Base-by-base conservation (phyloP, 2,888 invertebrate genomes). In the Chymomyza fuscimana region DNA sequence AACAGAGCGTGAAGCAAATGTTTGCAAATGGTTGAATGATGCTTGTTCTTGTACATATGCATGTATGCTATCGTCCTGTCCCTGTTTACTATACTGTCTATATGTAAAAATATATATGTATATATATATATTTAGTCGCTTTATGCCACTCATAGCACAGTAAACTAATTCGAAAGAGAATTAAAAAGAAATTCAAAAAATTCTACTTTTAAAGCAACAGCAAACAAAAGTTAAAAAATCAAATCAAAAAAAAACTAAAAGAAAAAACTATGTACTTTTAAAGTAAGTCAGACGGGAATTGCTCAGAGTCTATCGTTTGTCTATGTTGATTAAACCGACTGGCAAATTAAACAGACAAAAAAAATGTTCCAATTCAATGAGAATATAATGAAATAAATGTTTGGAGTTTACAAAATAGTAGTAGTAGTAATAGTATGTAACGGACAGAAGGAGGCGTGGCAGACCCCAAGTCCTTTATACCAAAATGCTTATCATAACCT, bases 121-220 rank as follows among this genome's bases (percentile, higher is more conserved):
- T 67, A 40, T 63, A 51, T 68, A 32, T 5, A 7, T 32, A 32
- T 32, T 32, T 32, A 54, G 52, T 70, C 66, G 63, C 64, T 61
- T 68, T 66, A 63, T 69, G 74, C 68, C 56, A 72, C 74, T 75
- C 72, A 59, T 75, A 77, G 81, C 77, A 75, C 76, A 79, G 83
- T 87, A 76, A 82, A 87, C 87, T 81, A 81, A 81, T 84, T 77
- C 77, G 82, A 69, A 72, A 77, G 78, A 77, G 69, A 81, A 77
- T 76, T 74, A 59, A 56, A 25, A 32, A 32, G n/a, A n/a, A 32
- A 54, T 16, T 5, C 25, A 64, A 22, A 25, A 15, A 32, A 67
- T 5, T 25, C 50, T 29, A 52, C 52, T 10, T 54, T 6, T 32
- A 0, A 46, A 54, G 68, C 25, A 15, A 52, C 16, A 65, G 65